Conservation (phyloP, 2,113 vertebrate species). For the Narcine bancroftii region DNA sequence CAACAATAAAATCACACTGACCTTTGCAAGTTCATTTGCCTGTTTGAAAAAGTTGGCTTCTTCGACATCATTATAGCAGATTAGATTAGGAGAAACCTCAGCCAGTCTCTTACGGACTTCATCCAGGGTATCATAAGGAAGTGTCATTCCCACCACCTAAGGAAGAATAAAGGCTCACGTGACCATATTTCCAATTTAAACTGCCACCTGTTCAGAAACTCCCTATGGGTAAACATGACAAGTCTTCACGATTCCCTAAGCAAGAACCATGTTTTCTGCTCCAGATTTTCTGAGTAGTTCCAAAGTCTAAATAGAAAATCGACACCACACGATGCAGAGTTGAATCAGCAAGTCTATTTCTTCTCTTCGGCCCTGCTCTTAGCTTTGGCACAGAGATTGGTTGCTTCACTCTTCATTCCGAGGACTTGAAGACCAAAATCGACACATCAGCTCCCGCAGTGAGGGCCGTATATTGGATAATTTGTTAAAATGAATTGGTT, state of each 20-base stretch:
- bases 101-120: conserved; percentile 74
- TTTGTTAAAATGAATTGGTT: not conserved
- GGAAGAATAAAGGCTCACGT: conserved; percentile 35
- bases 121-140: conserved; percentile 81
- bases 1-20: conserved; percentile 47
- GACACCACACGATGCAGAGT: not conserved
- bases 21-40: conserved; percentile 82
- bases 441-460: not conserved
- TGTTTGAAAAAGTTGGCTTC: conserved; percentile 92
- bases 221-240: not conserved
- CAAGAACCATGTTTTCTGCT: not conserved
- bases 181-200: not conserved
- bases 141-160: conserved; percentile 74
- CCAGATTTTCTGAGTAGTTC: not conserved
- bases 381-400: not conserved
- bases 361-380: not conserved
- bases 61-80: conserved; percentile 85
- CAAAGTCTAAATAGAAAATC: not conserved
- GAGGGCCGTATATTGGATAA: not conserved
- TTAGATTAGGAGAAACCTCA: conserved; percentile 85
- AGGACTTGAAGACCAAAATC: not conserved
- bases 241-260: not conserved
- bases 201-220: not conserved
- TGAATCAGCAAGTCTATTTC: not conserved
- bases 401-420: not conserved